A percentile compares a stretch with the other conserved stretches of the same genome.
Evolutionary conservation across 2,797 vertebrate genomes (phyloP).

Genomic region (Pangasius macronema): DNA sequence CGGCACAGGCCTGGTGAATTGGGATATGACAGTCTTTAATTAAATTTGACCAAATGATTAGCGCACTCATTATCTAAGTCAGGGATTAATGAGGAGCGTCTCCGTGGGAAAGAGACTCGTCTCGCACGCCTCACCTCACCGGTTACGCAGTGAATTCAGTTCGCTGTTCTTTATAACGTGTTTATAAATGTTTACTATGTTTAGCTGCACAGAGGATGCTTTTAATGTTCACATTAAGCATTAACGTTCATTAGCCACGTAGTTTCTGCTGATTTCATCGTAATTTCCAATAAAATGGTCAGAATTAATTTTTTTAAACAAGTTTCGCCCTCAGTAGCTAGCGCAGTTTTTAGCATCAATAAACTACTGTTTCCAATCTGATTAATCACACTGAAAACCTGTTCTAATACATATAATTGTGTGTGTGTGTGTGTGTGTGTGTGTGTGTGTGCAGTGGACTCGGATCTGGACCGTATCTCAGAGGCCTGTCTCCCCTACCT

Average conservation of each 20-base stretch:
- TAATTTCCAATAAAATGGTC: not conserved
- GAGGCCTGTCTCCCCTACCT: constrained; percentile 89
- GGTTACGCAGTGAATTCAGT: too few relatives aligned
- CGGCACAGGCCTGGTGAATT: not conserved
- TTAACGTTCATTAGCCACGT: not conserved
- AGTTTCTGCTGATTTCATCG: not conserved
- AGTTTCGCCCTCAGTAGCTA: not conserved
- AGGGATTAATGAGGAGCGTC: constrained; percentile 16
- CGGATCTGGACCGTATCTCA: constrained; percentile 84
- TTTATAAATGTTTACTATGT: not conserved
- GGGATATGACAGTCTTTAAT: constrained; percentile 30
- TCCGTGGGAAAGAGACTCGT: not conserved
- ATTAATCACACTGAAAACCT: not conserved
- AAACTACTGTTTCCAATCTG: not conserved
- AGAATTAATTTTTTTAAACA: not conserved
- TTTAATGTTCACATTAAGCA: not conserved
- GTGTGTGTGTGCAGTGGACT: constrained; percentile 78
- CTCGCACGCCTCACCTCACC: not conserved
- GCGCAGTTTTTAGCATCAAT: not conserved
- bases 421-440: constrained; percentile 37
- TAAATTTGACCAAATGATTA: constrained; percentile 45
- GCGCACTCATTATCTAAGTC: constrained; percentile 7
- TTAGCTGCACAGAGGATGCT: not conserved
- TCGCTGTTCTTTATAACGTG: not conserved
- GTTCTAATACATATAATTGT: not conserved